These are phyloP conservation scores for Bugulina stolonifera DNA, from an alignment of 2,888 invertebrate genomes.

Conservation along the genomic window DNA sequence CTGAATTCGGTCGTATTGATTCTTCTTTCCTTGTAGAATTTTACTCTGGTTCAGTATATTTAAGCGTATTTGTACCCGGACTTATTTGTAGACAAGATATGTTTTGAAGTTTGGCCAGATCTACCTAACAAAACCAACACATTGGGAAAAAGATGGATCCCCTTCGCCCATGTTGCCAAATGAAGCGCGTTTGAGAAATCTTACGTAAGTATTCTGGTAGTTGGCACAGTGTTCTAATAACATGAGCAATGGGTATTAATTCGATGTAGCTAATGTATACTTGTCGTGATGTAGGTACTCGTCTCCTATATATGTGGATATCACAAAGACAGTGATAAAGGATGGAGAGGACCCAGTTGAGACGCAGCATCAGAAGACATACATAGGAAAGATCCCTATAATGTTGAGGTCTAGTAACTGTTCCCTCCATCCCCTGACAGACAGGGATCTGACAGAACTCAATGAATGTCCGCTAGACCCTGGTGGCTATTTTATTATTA, in stretches of 20 bases:
- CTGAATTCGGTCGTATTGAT: no score
- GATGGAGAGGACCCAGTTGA: conserved; percentile 79
- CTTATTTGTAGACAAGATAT: conserved; percentile 66
- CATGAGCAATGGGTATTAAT: no score
- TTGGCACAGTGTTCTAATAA: neutral
- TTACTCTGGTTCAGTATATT: neutral
- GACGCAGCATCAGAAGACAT: conserved; percentile 66
- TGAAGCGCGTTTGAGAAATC: conserved; percentile 90
- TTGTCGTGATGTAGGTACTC: conserved; percentile 64
- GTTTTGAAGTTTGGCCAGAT: conserved; percentile 96
- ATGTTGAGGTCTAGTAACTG: conserved; percentile 98
- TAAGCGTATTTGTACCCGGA: no score
- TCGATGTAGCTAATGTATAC: no score
- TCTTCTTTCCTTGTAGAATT: neutral
- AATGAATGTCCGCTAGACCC: conserved; percentile 99
- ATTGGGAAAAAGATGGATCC: conserved; percentile 99
- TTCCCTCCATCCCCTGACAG: conserved; percentile 82
- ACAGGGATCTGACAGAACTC: conserved; percentile 97
- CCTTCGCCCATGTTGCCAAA: conserved; percentile 99
- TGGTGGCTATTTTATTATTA: conserved; percentile 98
- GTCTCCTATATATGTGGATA: conserved; percentile 96
- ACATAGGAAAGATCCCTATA: conserved; percentile 88
- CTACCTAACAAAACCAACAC: conserved; percentile 96
- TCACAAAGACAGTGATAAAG: conserved; percentile 88
- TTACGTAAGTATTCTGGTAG: conserved; percentile 60